Percentiles rank a stretch among this genome's conserved stretches.
Conservation (phyloP, 2,113 vertebrate species). For the Callaeas wilsoni region DNA sequence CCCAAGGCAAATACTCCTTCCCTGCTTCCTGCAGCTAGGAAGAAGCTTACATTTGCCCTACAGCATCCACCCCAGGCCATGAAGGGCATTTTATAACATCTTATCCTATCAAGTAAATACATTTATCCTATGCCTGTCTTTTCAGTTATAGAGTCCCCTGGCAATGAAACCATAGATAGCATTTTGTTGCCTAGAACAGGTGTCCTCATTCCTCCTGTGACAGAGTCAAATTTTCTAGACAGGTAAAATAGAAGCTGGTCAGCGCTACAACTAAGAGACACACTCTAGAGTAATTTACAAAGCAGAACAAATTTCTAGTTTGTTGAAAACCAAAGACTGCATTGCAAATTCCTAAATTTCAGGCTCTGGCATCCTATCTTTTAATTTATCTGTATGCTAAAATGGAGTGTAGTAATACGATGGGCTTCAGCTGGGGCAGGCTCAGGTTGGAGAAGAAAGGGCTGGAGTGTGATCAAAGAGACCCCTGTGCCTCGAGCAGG, state of each 20-base stretch:
- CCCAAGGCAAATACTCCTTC: background rate
- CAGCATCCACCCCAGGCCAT: background rate
- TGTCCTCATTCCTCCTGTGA: background rate
- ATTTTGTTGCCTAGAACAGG: background rate
- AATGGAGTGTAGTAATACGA: background rate
- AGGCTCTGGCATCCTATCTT: background rate
- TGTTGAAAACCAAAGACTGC: background rate
- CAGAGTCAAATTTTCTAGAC: background rate
- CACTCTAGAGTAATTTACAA: background rate
- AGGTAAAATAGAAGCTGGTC: background rate
- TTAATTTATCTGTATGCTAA: background rate
- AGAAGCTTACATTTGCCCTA: background rate
- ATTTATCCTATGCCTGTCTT: background rate
- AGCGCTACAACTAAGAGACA: background rate
- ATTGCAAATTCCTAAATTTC: background rate
- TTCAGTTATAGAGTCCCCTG: background rate
- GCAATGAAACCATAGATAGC: background rate
- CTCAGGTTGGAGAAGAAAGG: background rate
- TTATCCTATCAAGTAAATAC: background rate
- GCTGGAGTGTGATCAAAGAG: background rate
- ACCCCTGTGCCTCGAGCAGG: background rate
- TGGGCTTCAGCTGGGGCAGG: background rate
- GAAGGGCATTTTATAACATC: background rate
- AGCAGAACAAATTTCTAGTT: background rate
- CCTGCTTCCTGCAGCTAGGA: background rate